Evolutionary conservation across 2,888 invertebrate species (phyloP), one percentile per base, ranked within the genome.

Genomic region (Lasioglossum lativentre): DNA sequence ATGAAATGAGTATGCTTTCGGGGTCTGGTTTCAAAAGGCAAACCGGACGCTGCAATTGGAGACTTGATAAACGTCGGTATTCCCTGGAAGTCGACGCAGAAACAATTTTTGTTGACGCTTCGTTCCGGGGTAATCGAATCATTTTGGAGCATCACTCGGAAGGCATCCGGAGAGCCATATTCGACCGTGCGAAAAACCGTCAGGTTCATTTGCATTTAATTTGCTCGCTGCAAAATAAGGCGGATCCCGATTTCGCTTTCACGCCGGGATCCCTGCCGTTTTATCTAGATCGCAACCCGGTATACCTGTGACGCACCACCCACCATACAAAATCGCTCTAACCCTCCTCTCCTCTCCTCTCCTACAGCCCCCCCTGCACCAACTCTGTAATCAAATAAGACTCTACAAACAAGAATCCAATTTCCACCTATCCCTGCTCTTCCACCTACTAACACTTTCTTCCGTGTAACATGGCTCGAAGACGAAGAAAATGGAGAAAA

Each of bases 341-440:
- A 66, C 27, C 59, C 59, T 59, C 59, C 27, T 23, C 27, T 27
- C 59, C 27, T n/a, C 59, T 59, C 59, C 27, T 23, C 27, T 27
- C 59, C 27, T n/a, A n/a, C 59, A 34, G 1, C 34, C 66, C 10
- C 19, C 34, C 66, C 10, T 34, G 78, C 86, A 34, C 74, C 45
- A 66, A 38, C 30, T 68, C 77, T 76, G 83, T 86, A 87, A 88
- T 88, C 85, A 88, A 88, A 88, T 87, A 87, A 87, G 86, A 87
- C 86, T 88, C 83, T 34, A 82, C 86, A 87, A 88, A 90, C 83
- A 86, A 85, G 89, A 89, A 90, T 90, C 85, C 89, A 86, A 90
- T 90, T 88, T 88, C 87, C 80, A 79, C 78, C 52, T 45, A 66
- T 38, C 71, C 42, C 78, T 3, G 23, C n/a, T 52, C 71, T 40